These are phyloP conservation scores for Quiscalus mexicanus DNA, from an alignment of 2,113 vertebrate species.

Conservation along the genomic window DNA sequence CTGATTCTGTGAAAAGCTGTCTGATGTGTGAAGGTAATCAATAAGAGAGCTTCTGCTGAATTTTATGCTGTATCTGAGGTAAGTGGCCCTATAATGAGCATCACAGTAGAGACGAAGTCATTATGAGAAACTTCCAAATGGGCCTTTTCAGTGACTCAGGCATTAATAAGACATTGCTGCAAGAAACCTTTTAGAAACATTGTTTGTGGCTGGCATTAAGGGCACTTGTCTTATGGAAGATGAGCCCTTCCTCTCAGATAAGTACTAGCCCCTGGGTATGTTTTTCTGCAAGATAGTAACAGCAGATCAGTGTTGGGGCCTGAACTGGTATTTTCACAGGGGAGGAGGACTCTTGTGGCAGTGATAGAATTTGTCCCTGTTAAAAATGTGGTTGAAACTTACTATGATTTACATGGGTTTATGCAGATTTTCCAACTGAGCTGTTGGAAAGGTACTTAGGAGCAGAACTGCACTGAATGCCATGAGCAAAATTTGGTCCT, in stretches of 20 bases:
- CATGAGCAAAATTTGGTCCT: neutral
- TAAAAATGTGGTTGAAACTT: neutral
- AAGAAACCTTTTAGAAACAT: conserved; percentile 50
- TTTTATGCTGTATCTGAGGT: neutral
- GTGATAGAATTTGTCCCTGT: neutral
- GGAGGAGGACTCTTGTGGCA: neutral
- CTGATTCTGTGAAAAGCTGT: neutral
- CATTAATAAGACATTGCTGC: conserved; percentile 61
- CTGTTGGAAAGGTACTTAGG: neutral
- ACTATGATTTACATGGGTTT: neutral
- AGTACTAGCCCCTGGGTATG: neutral
- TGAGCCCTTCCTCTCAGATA: neutral
- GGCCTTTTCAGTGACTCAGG: conserved; percentile 41
- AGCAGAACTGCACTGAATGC: neutral
- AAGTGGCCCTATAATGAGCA: conserved; percentile 66
- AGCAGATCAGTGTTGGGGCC: neutral
- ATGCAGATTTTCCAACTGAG: neutral
- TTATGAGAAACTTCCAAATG: conserved; percentile 60
- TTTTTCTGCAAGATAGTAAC: neutral
- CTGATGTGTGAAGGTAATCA: conserved; percentile 17
- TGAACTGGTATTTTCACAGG: neutral
- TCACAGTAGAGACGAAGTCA: conserved; percentile 62
- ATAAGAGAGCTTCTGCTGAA: conserved; percentile 30
- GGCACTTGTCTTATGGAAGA: conserved; percentile 13
- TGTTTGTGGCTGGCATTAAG: conserved; percentile 5